phyloP scores from a whole-genome alignment of 2,888 invertebrate species.

The Sarcophaga rosellei region DNA sequence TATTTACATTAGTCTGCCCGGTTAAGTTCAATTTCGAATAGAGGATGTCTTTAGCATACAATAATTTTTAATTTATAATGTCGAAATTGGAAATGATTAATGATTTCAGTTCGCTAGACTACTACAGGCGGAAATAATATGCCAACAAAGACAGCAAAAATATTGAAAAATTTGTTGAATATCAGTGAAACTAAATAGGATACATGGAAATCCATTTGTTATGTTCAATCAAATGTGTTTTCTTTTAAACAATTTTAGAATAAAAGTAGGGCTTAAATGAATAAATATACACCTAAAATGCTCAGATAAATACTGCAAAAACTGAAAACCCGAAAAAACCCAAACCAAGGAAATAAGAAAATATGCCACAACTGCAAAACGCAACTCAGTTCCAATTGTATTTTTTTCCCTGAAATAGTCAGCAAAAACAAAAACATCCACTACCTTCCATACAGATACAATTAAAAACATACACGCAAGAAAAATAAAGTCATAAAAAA shows the following conservation, averaged over 20 bases:
- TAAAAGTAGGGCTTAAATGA: too few relatives aligned
- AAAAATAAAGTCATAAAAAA: slow-evolving; percentile 30
- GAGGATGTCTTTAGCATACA: too few relatives aligned
- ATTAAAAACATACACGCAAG: neutral
- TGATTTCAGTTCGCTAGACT: slow-evolving; percentile 47
- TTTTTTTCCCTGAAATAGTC: neutral
- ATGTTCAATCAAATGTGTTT: too few relatives aligned
- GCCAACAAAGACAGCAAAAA: neutral
- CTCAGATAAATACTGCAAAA: neutral
- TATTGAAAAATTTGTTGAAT: neutral
- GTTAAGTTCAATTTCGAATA: too few relatives aligned
- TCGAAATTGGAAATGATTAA: slow-evolving; percentile 32
- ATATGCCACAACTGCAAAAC: slow-evolving; percentile 27
- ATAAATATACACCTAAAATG: neutral
- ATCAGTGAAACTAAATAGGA: too few relatives aligned
- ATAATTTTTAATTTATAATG: too few relatives aligned
- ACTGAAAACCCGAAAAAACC: neutral
- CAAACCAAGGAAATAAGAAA: neutral
- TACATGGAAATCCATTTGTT: too few relatives aligned
- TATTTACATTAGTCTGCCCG: too few relatives aligned
- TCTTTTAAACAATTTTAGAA: too few relatives aligned
- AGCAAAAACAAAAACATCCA: neutral
- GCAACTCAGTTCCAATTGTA: slow-evolving; percentile 4
- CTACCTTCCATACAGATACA: neutral
- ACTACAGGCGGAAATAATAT: slow-evolving; percentile 1